phyloP scores from a whole-genome alignment of 2,797 vertebrate species.

The Rhabdophis nuchalis region DNA sequence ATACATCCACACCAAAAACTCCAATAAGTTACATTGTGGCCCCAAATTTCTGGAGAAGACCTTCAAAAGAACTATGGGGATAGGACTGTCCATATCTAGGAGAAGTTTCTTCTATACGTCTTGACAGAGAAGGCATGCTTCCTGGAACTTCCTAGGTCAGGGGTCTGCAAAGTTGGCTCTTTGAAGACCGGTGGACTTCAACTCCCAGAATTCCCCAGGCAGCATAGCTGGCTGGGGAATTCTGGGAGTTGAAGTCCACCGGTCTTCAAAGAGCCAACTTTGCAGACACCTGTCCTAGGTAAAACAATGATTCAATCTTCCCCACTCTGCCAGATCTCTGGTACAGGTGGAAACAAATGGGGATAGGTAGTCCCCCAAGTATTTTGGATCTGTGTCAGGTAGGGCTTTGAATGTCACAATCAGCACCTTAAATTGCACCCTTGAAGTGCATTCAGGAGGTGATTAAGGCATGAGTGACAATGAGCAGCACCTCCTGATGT shows the following conservation, averaged over 20 bases:
- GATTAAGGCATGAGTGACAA: neutral
- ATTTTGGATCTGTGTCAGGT: neutral
- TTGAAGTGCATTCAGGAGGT: neutral
- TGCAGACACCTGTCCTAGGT: no score
- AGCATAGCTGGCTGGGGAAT: no score
- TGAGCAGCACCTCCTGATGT: neutral
- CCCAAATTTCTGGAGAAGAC: neutral
- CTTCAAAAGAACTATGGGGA: neutral
- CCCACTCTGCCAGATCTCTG: neutral
- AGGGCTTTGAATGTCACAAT: neutral
- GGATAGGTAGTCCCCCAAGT: neutral
- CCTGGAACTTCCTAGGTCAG: no score
- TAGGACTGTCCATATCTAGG: neutral
- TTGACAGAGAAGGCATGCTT: no score
- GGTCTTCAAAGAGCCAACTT: no score
- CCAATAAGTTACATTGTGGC: neutral
- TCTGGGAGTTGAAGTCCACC: no score
- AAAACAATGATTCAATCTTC: neutral
- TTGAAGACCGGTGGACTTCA: no score
- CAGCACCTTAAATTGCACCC: neutral
- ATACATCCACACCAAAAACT: neutral
- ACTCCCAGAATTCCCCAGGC: no score
- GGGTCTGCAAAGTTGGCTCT: no score
- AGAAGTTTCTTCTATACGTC: neutral
- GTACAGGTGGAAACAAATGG: neutral